Evolutionary conservation across 2,113 vertebrate species (phyloP).

Genomic region (Oncorhynchus masou): DNA sequence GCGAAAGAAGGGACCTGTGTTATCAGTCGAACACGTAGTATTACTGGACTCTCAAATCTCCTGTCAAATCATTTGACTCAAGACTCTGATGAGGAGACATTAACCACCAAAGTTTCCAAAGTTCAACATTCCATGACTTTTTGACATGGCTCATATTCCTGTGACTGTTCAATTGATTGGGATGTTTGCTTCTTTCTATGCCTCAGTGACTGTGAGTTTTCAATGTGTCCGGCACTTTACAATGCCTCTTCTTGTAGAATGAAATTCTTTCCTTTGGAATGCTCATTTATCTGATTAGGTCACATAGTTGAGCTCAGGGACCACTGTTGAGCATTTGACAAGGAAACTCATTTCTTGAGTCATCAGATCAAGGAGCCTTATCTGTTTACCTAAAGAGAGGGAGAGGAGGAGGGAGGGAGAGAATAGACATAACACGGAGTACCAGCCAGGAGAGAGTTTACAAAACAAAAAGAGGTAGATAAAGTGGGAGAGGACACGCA

Average conservation of each 20-base stretch:
- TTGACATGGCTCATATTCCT: background rate
- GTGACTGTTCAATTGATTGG: too few species aligned
- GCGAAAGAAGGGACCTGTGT: background rate
- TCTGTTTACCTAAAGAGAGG: slow-evolving; percentile 6
- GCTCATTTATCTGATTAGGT: slow-evolving; percentile 3
- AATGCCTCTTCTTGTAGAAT: slow-evolving; percentile 7
- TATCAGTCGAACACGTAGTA: background rate
- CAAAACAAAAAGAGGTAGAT: slow-evolving; percentile 2
- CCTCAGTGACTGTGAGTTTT: background rate
- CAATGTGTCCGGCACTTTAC: background rate
- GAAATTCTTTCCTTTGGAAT: background rate
- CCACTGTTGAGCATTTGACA: background rate
- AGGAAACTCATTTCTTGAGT: background rate
- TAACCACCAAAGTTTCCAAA: background rate
- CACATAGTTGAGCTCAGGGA: background rate
- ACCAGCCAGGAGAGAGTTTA: background rate
- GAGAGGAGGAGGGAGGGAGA: background rate
- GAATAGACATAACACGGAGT: background rate
- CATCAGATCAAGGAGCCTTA: background rate
- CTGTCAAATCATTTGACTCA: background rate
- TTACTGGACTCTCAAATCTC: background rate
- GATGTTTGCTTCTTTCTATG: background rate
- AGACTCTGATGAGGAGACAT: background rate
- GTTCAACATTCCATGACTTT: background rate
- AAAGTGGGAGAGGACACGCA: background rate